These are phyloP conservation scores for Diorhabda elongata DNA, from an alignment of 1,140 invertebrate species.

Conservation along the genomic window DNA sequence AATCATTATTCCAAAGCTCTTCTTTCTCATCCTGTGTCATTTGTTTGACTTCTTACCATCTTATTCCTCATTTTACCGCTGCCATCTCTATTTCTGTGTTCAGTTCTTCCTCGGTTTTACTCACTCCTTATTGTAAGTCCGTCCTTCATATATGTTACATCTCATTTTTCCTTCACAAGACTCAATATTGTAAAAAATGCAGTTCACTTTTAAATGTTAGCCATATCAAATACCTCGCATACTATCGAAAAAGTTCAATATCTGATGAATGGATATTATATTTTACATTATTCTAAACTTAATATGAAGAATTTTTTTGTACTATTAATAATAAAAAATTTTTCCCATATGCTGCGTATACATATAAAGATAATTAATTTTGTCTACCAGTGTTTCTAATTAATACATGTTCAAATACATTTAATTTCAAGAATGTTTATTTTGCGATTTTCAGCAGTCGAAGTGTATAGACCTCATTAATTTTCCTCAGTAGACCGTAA, in stretches of 20 bases:
- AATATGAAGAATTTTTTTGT: no score
- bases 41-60: background rate
- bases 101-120: background rate
- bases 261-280: no score
- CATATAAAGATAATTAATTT: no score
- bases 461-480: background rate
- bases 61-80: background rate
- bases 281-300: no score
- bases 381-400: no score
- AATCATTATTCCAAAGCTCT: background rate
- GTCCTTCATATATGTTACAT: background rate
- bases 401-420: no score
- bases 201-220: background rate
- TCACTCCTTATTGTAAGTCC: background rate
- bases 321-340: no score
- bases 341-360: no score
- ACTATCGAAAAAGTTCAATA: no score
- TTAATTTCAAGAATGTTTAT: slow-evolving; percentile 13
- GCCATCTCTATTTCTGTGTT: background rate
- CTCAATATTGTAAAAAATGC: background rate
- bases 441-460: background rate
- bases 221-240: no score
- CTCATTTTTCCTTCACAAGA: background rate
- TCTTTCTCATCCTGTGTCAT: background rate
- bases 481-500: background rate